Evolutionary conservation across 2,797 vertebrate species (phyloP).

Genomic region (Forpus xanthops): DNA sequence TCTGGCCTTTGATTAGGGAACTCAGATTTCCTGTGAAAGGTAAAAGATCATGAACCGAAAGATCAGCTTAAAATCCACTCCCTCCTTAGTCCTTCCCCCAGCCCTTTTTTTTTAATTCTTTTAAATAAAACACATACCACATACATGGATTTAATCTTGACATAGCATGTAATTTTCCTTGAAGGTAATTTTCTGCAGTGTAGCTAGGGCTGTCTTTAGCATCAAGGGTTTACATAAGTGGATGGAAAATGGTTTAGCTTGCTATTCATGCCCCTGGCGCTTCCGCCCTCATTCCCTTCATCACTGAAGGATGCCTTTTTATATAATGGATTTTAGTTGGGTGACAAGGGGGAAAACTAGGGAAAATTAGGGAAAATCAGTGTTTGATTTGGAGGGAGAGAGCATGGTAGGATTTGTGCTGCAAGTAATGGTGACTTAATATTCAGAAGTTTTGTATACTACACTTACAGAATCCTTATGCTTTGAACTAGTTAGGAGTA

Average conservation of each 20-base stretch:
- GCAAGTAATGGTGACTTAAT: background rate
- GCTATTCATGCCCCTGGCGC: background rate
- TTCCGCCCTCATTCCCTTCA: background rate
- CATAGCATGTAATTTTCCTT: background rate
- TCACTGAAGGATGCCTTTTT: background rate
- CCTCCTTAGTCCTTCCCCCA: background rate
- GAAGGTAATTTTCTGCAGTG: background rate
- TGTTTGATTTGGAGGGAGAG: background rate
- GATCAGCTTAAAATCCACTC: background rate
- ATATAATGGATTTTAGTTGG: background rate
- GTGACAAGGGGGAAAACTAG: background rate
- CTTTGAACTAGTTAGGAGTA: background rate
- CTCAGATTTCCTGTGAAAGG: background rate
- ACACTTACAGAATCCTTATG: background rate
- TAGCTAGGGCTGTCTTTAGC: background rate
- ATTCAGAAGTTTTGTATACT: background rate
- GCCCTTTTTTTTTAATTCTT: background rate
- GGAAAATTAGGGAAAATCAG: background rate
- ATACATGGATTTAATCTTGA: background rate
- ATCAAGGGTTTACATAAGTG: background rate
- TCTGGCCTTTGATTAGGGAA: background rate
- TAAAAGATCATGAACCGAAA: background rate
- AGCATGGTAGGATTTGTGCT: background rate
- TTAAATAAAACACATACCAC: background rate
- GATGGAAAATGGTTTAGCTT: slow-evolving; percentile 6